Base-by-base conservation (phyloP, 2,888 invertebrate genomes). In the Chydorus sphaericus region DNA sequence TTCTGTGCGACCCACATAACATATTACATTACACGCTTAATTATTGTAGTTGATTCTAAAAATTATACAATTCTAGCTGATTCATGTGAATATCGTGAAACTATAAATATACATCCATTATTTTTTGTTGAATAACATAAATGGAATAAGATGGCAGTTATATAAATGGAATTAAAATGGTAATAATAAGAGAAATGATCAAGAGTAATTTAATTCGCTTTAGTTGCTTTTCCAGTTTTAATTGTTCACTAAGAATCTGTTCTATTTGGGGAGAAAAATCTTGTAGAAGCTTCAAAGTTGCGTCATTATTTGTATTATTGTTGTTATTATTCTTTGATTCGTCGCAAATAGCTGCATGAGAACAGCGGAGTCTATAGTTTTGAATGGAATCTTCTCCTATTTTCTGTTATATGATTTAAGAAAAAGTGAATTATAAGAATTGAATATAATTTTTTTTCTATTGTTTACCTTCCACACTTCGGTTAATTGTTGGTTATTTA, bases 401-500 rank as follows among this genome's bases (percentile, higher is more conserved):
- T 54, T 62, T 61, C 64, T 62, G 31, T 11, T 44, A 2, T 56
- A 54, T 39, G 55, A n/a, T n/a, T n/a, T 8, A 56, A 55, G 11
- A 3, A 44, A 48, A 39, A 55, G 60, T 33, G 36, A 54, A 26
- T n/a, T n/a, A n/a, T n/a, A n/a, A n/a, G n/a, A n/a, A n/a, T n/a
- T n/a, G n/a, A n/a, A n/a, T 30, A 37, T 39, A 57, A 14, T 11
- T 48, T 11, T 36, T 39, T 31, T 39, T 49, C 16, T 58, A 61
- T 6, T 7, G n/a, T 29, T 61, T 68, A 75, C 78, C 71, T 84
- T 85, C 86, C 88, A 87, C 55, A 90, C 69, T 8, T 85, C 83
- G 0, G 77, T 67, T 7, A 88, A 68, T 62, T 86, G 84, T 60
- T 79, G 76, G 0, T 70, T 65, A 1, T 77, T 72, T 48, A 77